Conservation (phyloP, 2,888 invertebrate genomes). For the Uropetala carovei region DNA sequence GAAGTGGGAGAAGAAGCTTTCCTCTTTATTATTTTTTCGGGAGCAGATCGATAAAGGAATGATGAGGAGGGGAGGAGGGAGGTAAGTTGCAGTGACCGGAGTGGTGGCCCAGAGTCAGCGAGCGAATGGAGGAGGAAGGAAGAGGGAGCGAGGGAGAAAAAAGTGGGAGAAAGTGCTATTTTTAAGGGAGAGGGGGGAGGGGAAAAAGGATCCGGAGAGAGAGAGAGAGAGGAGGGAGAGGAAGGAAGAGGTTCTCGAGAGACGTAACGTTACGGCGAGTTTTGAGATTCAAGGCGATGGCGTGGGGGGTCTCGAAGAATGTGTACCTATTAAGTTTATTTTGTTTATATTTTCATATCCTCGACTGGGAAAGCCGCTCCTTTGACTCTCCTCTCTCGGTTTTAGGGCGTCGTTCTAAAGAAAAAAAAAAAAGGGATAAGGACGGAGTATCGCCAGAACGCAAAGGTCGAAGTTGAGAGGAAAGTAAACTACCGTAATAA, state of each 20-base stretch:
- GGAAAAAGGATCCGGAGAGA: neutral
- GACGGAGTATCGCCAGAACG: too few relatives aligned
- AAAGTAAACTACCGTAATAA: too few relatives aligned
- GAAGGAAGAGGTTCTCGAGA: neutral
- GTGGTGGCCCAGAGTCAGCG: neutral
- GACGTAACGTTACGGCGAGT: neutral
- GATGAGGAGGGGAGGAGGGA: too few relatives aligned
- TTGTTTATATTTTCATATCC: too few relatives aligned
- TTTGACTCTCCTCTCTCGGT: too few relatives aligned
- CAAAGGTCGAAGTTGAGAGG: too few relatives aligned
- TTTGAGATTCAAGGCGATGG: conserved; percentile 10
- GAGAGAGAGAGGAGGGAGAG: neutral
- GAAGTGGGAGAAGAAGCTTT: neutral
- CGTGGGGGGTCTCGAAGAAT: neutral
- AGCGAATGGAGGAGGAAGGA: neutral
- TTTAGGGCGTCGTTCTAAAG: too few relatives aligned
- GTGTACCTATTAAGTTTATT: too few relatives aligned
- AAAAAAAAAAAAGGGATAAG: too few relatives aligned
- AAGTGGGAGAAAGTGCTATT: neutral
- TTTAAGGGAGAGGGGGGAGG: neutral
- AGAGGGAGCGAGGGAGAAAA: neutral
- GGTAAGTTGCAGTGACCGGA: conserved; percentile 24
- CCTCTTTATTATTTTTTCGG: neutral
- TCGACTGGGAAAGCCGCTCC: too few relatives aligned
- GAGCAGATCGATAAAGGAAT: neutral